A percentile compares a stretch with the other conserved stretches of the same genome.
These are phyloP conservation scores for Thinocorus orbignyianus DNA, from an alignment of 2,113 vertebrate genomes.

Conservation along the genomic window DNA sequence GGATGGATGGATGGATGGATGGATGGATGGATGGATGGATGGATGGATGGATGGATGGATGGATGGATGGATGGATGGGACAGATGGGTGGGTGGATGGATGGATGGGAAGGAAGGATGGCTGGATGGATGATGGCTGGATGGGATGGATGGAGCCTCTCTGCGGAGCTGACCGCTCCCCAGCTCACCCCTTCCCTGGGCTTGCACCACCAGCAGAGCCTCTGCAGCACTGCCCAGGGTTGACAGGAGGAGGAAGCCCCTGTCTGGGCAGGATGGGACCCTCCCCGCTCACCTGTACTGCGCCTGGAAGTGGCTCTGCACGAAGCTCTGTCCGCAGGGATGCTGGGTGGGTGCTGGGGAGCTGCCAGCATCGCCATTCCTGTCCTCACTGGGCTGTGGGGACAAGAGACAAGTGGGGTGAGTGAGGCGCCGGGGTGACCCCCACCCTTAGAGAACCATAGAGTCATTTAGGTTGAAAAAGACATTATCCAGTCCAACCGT, in stretches of 20 bases:
- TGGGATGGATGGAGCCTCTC: background rate
- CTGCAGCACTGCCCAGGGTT: background rate
- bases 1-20: background rate
- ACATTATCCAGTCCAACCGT: background rate
- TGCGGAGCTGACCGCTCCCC: accelerated
- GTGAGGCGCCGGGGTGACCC: background rate
- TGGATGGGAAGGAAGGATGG: no score
- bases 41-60: background rate
- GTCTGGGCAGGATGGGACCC: accelerated
- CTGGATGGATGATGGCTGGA: background rate
- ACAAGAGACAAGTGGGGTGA: background rate
- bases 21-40: background rate
- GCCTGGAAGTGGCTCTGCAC: constrained; percentile 96
- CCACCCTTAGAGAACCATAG: background rate
- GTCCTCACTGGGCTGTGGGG: constrained; percentile 68
- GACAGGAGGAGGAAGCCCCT: background rate
- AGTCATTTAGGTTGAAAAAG: background rate
- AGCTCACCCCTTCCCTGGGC: background rate
- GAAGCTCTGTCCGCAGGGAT: constrained; percentile 82
- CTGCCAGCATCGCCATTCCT: constrained; percentile 38
- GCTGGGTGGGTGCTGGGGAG: constrained; percentile 26
- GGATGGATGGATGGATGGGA: background rate
- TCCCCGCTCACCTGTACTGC: constrained; percentile 86
- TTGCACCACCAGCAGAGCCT: background rate
- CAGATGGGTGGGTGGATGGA: no score